These are phyloP conservation scores for Ostrea denselamellosa DNA, from an alignment of 1,140 invertebrate species.

Conservation along the genomic window DNA sequence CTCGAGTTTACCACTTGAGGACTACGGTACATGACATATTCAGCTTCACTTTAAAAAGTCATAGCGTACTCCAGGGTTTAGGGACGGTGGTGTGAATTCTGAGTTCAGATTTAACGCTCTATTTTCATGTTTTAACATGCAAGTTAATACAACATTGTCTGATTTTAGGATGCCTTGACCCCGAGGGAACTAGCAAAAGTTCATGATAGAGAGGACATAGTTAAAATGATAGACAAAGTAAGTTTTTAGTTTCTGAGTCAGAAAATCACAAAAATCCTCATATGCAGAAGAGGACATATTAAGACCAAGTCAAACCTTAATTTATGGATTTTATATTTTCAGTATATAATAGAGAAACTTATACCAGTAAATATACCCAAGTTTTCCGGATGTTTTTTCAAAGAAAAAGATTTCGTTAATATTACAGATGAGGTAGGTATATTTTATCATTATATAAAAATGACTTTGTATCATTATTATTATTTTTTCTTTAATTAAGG, in stretches of 20 bases:
- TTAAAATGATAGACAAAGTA: slow-evolving; percentile 70
- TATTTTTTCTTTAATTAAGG: neutral
- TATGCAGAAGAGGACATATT: no score
- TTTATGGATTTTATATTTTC: slow-evolving; percentile 47
- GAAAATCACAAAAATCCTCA: no score
- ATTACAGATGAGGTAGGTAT: slow-evolving; percentile 50
- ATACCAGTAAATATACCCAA: slow-evolving; percentile 44
- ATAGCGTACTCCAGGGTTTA: neutral
- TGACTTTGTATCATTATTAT: neutral
- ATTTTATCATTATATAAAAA: neutral
- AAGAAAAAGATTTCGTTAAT: slow-evolving; percentile 49
- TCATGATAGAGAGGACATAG: slow-evolving; percentile 57
- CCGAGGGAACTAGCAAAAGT: slow-evolving; percentile 66
- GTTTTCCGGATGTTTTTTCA: slow-evolving; percentile 42
- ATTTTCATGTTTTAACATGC: neutral
- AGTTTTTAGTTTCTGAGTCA: slow-evolving; percentile 12
- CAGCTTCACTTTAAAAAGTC: neutral
- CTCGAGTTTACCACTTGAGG: neutral
- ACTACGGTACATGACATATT: no score
- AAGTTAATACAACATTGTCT: neutral
- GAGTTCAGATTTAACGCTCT: neutral
- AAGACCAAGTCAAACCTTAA: no score
- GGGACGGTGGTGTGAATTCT: no score
- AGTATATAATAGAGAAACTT: slow-evolving; percentile 54
- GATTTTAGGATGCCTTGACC: slow-evolving; percentile 63